A percentile compares a stretch with the other conserved stretches of the same genome.
phyloP scores from a whole-genome alignment of 1,140 invertebrate species.

The Frieseomelitta varia region DNA sequence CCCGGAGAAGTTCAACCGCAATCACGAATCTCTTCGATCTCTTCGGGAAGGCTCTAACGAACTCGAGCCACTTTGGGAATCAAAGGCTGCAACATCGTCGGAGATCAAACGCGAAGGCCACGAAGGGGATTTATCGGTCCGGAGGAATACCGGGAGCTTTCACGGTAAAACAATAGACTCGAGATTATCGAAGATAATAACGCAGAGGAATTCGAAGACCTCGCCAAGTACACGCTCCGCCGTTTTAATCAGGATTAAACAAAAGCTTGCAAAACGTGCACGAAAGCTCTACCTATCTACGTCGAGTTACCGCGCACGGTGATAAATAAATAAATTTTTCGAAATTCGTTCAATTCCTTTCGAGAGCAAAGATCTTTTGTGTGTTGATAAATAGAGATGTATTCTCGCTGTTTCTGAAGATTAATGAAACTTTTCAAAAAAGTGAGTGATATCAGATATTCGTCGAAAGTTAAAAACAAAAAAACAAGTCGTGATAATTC shows the following conservation, averaged over 20 bases:
- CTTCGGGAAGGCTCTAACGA: background rate
- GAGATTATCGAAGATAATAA: background rate
- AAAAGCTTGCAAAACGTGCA: background rate
- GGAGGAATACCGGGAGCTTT: background rate
- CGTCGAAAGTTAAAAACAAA: too few relatives aligned
- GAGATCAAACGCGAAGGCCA: slow-evolving; percentile 8
- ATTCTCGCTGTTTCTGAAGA: background rate
- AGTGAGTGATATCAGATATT: too few relatives aligned
- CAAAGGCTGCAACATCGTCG: background rate
- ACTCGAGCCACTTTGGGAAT: background rate
- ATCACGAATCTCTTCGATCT: background rate
- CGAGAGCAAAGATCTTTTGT: too few relatives aligned
- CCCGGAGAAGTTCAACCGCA: background rate
- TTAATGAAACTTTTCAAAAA: too few relatives aligned
- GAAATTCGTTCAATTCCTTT: background rate
- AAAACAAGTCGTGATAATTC: too few relatives aligned
- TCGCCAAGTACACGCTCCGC: background rate
- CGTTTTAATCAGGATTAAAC: background rate
- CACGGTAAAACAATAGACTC: background rate
- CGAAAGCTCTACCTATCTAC: background rate
- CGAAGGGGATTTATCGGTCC: background rate
- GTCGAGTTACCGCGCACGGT: background rate
- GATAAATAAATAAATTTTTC: background rate
- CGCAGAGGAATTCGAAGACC: background rate
- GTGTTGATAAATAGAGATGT: background rate